phyloP scores from a whole-genome alignment of 2,888 invertebrate genomes.

The Euzetes globulus region DNA sequence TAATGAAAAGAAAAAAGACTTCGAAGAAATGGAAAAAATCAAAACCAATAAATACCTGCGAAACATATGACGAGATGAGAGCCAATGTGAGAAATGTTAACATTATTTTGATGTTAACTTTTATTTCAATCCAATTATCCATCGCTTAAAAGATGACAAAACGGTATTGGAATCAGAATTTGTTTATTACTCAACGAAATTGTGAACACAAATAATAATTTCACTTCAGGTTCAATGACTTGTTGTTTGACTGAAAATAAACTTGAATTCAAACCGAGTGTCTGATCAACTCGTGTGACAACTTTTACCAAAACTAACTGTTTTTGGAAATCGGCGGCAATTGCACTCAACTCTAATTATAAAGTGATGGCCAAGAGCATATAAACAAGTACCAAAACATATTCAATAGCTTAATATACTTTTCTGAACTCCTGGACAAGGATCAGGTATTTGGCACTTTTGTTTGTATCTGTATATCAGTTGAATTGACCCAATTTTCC shows the following conservation, averaged over 20 bases:
- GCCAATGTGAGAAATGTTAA: background rate
- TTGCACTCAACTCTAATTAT: too few relatives aligned
- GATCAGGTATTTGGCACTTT: background rate
- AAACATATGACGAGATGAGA: background rate
- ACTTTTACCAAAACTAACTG: background rate
- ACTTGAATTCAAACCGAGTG: background rate
- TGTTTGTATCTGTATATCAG: background rate
- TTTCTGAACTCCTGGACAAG: too few relatives aligned
- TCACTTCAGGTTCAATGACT: slow-evolving; percentile 17
- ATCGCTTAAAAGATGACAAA: background rate
- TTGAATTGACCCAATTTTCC: background rate
- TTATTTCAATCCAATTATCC: background rate
- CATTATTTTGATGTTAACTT: background rate
- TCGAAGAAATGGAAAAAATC: background rate
- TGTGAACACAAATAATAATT: background rate
- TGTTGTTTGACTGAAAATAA: slow-evolving; percentile 10
- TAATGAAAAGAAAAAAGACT: too few relatives aligned
- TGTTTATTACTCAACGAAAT: background rate
- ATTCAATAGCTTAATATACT: too few relatives aligned
- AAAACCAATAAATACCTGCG: background rate
- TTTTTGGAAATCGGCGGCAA: too few relatives aligned
- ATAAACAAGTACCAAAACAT: too few relatives aligned
- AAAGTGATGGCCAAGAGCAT: too few relatives aligned
- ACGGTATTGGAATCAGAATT: background rate
- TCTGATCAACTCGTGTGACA: slow-evolving; percentile 1